Percentiles rank a stretch among this genome's conserved stretches.
These are phyloP conservation scores for Pyralis farinalis DNA, from an alignment of 2,888 invertebrate species.

Conservation along the genomic window DNA sequence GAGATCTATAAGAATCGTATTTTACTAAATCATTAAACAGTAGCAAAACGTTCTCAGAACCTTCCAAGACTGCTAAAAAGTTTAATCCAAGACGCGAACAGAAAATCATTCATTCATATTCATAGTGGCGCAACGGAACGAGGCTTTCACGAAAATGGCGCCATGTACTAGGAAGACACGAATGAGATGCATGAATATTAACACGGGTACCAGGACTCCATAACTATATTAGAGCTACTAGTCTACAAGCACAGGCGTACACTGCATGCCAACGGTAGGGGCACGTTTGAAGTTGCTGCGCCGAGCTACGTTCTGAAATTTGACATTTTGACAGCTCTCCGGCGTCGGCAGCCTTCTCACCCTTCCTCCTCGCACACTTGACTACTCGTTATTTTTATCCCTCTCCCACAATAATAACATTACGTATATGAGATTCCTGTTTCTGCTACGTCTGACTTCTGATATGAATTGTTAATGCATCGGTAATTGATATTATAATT, in stretches of 20 bases:
- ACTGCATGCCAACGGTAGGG: constrained; percentile 70
- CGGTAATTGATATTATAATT: constrained; percentile 80
- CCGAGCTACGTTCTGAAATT: constrained; percentile 78
- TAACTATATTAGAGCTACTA: constrained; percentile 74
- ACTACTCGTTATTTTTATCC: constrained; percentile 33
- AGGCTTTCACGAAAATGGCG: constrained; percentile 77
- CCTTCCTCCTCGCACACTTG: constrained; percentile 38
- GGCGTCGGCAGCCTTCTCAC: constrained; percentile 68
- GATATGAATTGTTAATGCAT: constrained; percentile 80
- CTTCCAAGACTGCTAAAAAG: constrained; percentile 41
- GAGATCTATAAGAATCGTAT: too few species aligned
- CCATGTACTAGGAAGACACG: constrained; percentile 61
- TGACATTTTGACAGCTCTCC: constrained; percentile 82
- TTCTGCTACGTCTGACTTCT: constrained; percentile 76
- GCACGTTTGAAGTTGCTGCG: constrained; percentile 78
- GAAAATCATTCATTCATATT: constrained; percentile 76
- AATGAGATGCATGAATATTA: constrained; percentile 80
- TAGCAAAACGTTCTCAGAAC: background rate
- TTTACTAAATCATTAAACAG: too few species aligned
- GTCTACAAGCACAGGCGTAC: constrained; percentile 29
- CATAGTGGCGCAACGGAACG: constrained; percentile 59
- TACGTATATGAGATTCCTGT: constrained; percentile 72
- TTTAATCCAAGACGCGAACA: constrained; percentile 69
- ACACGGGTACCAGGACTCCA: constrained; percentile 65
- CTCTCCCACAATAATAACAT: constrained; percentile 65